Evolutionary conservation across 2,797 vertebrate genomes (phyloP), one percentile per base, ranked within the genome.

Genomic region (Semaprochilodus insignis): DNA sequence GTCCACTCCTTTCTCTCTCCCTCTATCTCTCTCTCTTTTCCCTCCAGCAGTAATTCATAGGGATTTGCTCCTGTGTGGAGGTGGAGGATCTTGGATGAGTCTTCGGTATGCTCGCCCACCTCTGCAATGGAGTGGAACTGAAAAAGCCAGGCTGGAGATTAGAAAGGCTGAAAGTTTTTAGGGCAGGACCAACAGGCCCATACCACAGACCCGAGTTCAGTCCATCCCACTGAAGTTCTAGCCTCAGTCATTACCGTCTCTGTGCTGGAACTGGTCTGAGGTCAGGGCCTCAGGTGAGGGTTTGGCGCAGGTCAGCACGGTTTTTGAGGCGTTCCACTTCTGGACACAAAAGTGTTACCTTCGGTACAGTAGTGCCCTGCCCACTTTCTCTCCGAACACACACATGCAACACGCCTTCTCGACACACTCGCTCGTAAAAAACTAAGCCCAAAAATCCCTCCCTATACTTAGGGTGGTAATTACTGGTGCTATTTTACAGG

Each of bases 401-500:
- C 85, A 86, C 73, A 85, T 79, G 80, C 82, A 84, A 90, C 85
- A 91, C 87, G 85, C 89, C 89, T 88, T 90, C 92, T 90, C 86
- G 89, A 91, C 90, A 86, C 91, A 91, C 82, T 77, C 51, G 59
- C 88, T 88, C 87, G 89, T 90, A 90, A 93, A 93, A 91, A 89
- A 88, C 87, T 87, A 90, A 82, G 89, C 87, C 60, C 76, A 87
- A 90, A 84, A 62, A 69, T 69, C 82, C 80, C 23, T 60, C 90
- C 88, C 93, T 93, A 94, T 92, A 93, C 91, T 93, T 93, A 94
- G 92, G 86, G 67, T 85, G 85, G 91, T 93, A 94, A 94, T 92
- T 92, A 91, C 90, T 85, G 90, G 90, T 92, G 91, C 86, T 85
- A 86, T 88, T 93, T 90, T 83, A 92, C 91, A 90, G 65, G 85